These are phyloP conservation scores for Tinea pellionella DNA, from an alignment of 2,888 invertebrate species.

Conservation along the genomic window DNA sequence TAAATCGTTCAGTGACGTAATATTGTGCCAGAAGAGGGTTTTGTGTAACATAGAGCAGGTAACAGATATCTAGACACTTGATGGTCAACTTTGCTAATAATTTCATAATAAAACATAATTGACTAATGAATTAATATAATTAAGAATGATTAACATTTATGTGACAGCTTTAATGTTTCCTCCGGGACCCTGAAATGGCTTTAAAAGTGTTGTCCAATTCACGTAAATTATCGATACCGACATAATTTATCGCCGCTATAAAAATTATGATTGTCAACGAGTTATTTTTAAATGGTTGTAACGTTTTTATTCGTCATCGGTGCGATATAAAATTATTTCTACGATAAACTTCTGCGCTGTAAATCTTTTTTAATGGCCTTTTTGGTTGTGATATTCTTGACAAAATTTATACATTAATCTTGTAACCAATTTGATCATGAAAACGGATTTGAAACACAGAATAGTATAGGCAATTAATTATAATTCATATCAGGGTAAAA, in stretches of 20 bases:
- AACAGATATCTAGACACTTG: too few species aligned
- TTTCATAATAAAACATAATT: not conserved
- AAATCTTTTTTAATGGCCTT: conserved; percentile 2
- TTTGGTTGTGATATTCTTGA: not conserved
- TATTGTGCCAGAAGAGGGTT: too few species aligned
- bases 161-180: not conserved
- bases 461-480: too few species aligned
- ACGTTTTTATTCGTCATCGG: conserved; percentile 18
- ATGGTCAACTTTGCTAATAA: not conserved
- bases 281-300: conserved; percentile 21
- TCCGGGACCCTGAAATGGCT: not conserved
- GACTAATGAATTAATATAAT: not conserved
- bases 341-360: not conserved
- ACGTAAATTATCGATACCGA: conserved; percentile 17
- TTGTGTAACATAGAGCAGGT: too few species aligned
- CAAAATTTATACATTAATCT: not conserved
- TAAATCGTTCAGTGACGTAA: too few species aligned
- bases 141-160: not conserved
- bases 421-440: too few species aligned
- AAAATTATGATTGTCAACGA: conserved; percentile 27
- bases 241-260: conserved; percentile 23
- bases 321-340: conserved; percentile 12
- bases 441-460: too few species aligned
- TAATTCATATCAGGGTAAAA: too few species aligned
- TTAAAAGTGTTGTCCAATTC: not conserved